Evolutionary conservation across 1,140 invertebrate genomes (phyloP).

Genomic region (Nylanderia fulva): DNA sequence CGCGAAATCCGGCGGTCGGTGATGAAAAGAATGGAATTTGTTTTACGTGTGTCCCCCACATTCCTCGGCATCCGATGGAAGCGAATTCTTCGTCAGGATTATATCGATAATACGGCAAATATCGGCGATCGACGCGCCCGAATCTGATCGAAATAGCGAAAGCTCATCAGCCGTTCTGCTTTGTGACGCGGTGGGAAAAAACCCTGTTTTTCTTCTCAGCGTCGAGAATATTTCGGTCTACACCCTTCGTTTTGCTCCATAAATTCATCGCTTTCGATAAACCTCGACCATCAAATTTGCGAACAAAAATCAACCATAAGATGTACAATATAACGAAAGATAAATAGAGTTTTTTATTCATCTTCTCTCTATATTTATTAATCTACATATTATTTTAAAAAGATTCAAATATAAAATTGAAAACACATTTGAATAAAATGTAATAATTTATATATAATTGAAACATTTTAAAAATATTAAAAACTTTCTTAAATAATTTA

Average conservation of each 20-base stretch:
- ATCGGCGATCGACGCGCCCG: slow-evolving; percentile 8
- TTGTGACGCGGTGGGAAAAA: slow-evolving; percentile 37
- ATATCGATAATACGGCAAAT: slow-evolving; percentile 15
- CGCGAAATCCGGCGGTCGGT: background rate
- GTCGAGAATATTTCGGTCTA: slow-evolving; percentile 5
- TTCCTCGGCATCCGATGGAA: background rate
- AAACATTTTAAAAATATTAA: too few species aligned
- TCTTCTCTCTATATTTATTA: background rate
- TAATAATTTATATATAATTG: background rate
- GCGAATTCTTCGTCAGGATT: slow-evolving; percentile 48
- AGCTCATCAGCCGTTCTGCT: slow-evolving; percentile 68
- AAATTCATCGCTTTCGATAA: slow-evolving; percentile 57
- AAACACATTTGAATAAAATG: background rate
- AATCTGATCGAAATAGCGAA: slow-evolving; percentile 57
- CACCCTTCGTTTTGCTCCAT: background rate
- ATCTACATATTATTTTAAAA: slow-evolving; percentile 8
- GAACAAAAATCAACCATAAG: background rate
- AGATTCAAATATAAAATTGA: slow-evolving; percentile 8
- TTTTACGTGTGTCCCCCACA: background rate
- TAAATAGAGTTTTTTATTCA: background rate
- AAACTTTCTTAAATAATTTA: background rate
- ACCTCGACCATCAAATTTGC: slow-evolving; percentile 32
- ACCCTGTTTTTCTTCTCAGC: background rate
- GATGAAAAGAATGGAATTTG: slow-evolving; percentile 47
- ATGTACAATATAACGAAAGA: background rate